Evolutionary conservation across 2,113 vertebrate species (phyloP), one percentile per base, ranked within the genome.

Genomic region (Neolamprologus tretocephalus): DNA sequence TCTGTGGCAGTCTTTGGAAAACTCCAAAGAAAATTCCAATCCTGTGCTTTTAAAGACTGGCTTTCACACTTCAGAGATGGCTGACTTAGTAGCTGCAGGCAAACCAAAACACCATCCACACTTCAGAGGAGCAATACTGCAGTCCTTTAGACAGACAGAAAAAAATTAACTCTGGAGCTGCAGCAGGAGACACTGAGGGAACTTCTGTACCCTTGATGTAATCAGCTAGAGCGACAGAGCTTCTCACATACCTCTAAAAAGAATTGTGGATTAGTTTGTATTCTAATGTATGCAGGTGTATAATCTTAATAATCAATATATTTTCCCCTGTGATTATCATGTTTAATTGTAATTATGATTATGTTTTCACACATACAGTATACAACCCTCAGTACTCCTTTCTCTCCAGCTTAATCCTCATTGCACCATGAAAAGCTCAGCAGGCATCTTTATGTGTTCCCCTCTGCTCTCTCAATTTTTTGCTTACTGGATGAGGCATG

Each of bases 41-140:
- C 89, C 85, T 82, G 81, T 87, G 85, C 90, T 91, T 95, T 95
- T 86, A 93, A 94, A 94, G 91, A 87, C 73, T 7, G 86, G 80
- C 89, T 94, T 93, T 92, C 86, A 93, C 93, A 95, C 92, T 95
- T 95, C 93, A 92, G 88, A 94, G 89, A 90, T 89, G 87, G 90
- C 85, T 75, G 90, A 88, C 90, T 90, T 66, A 26, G 88, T 88
- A 84, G 93, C 93, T 94, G 89, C 87, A 88, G 94, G 94, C 89
- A 4, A 87, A 86, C 84, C 54, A 84, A 86, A 89, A 88, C 89
- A 87, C 83, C 82, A 83, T 82, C 87, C 80, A 84, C 81, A 87
- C 81, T 81, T 82, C 87, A 90, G 81, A 91, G 85, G 89, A 55
- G 86, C 89, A 90, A 93, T 90, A 92, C 88, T 84, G 78, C 89